Evolutionary conservation across 1,140 invertebrate genomes (phyloP), one percentile per base, ranked within the genome.

Genomic region (Steinernema feltiae): DNA sequence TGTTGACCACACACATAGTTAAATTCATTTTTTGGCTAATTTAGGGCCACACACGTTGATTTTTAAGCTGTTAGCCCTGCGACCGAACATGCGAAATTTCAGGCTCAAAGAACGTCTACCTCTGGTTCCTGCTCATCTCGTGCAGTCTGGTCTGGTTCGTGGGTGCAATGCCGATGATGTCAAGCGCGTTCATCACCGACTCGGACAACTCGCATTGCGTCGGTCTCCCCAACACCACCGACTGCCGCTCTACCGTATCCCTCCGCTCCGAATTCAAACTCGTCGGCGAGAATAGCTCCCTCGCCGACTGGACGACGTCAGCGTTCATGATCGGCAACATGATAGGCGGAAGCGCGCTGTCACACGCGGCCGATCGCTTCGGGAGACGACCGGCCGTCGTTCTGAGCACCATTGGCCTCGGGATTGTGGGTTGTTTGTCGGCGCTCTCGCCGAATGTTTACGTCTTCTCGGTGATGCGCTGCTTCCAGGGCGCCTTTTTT

Each of bases 321-420:
- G 74, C 71, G 24, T 79, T 80, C 53, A 79, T 79, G 78, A 46
- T 79, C 31, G 78, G 78, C 30, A 79, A 78, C 41, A 76, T 76
- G 71, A 78, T 79, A 32, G 78, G 78, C 3, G 78, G 78, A 69
- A 63, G 63, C 24, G 63, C 71, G 29, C 35, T 79, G 3, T 69
- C 78, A 15, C 75, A 74, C 12, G 24, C 78, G n/a, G 78, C 71
- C 0, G 78, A 79, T 69, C 48, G 76, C 2, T 78, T 53, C 41
- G 78, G 78, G 32, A 27, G 78, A 18, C 53, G 78, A 1, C 78
- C 78, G 2, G 76, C 77, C 1, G 71, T 79, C 27, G 35, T 79
- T 21, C 21, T 48, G 31, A 71, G 71, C 30, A 69, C 73, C n/a
- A 21, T 77, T 1, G 32, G 77, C n/a, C 72, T 79, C 46, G 71